Evolutionary conservation across 1,140 invertebrate species (phyloP).

Genomic region (Zophobas morio): DNA sequence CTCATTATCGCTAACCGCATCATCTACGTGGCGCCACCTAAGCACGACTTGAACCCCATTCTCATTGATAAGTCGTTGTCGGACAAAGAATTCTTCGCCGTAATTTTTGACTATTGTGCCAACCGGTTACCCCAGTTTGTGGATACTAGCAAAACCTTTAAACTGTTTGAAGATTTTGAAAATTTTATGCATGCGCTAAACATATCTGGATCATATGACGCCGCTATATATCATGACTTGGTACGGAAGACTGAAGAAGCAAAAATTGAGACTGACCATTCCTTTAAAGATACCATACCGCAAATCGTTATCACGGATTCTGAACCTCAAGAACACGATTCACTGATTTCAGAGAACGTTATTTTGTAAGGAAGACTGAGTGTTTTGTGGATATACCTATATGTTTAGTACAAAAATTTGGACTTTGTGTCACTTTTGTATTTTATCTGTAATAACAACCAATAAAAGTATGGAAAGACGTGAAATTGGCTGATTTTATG

Average conservation of each 20-base stretch:
- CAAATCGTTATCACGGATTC: slow-evolving; percentile 57
- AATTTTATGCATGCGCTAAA: slow-evolving; percentile 52
- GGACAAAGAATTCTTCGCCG: slow-evolving; percentile 43
- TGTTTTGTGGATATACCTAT: too few relatives aligned
- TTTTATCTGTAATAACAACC: slow-evolving; percentile 8
- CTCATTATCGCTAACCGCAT: slow-evolving; percentile 52
- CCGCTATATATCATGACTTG: slow-evolving; percentile 45
- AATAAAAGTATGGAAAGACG: too few relatives aligned
- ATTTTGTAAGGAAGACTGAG: slow-evolving; percentile 49
- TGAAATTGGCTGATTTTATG: too few relatives aligned
- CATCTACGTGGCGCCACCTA: slow-evolving; percentile 53
- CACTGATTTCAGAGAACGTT: slow-evolving; percentile 41
- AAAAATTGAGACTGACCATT: slow-evolving; percentile 47
- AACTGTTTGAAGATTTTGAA: slow-evolving; percentile 56
- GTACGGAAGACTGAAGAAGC: slow-evolving; percentile 45
- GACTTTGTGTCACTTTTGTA: background rate
- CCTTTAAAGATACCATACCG: slow-evolving; percentile 51
- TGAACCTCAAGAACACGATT: slow-evolving; percentile 49
- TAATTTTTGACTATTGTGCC: slow-evolving; percentile 54
- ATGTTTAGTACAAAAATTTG: too few relatives aligned
- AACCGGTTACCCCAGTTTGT: slow-evolving; percentile 53
- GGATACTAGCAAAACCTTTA: slow-evolving; percentile 46
- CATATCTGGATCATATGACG: background rate
- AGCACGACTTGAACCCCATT: slow-evolving; percentile 47
- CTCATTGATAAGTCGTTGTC: slow-evolving; percentile 43